A percentile compares a stretch with the other conserved stretches of the same genome.
Evolutionary conservation across 2,113 vertebrate species (phyloP).

Genomic region (Dasypus novemcinctus): DNA sequence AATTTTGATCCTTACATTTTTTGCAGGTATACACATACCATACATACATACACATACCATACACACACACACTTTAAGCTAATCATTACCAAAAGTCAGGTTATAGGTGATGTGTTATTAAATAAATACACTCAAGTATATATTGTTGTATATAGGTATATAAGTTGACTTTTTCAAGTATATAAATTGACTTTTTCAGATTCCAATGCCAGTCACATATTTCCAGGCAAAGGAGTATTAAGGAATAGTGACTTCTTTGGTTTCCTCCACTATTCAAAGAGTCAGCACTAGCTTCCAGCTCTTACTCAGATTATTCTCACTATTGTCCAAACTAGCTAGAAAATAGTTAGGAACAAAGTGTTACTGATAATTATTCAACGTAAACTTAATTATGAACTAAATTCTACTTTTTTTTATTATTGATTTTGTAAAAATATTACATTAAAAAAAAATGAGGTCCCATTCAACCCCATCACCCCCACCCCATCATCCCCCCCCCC

Average conservation of each 20-base stretch:
- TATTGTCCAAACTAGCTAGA: not conserved
- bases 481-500: too few species aligned
- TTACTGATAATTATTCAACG: not conserved
- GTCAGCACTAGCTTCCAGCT: not conserved
- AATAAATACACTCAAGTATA: not conserved
- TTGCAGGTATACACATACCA: not conserved
- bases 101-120: not conserved
- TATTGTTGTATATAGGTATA: too few species aligned
- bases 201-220: not conserved
- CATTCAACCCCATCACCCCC: too few species aligned
- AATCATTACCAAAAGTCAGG: not conserved
- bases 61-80: not conserved
- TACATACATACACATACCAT: not conserved
- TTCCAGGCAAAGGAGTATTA: not conserved
- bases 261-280: not conserved
- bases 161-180: too few species aligned
- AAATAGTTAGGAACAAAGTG: not conserved
- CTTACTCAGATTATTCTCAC: not conserved
- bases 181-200: not conserved
- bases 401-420: not conserved
- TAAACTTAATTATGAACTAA: conserved; percentile 36
- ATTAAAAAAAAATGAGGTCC: too few species aligned
- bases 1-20: not conserved
- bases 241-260: not conserved
- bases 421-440: too few species aligned